phyloP scores from a whole-genome alignment of 1,140 invertebrate genomes.

The Brachionus calyciflorus region DNA sequence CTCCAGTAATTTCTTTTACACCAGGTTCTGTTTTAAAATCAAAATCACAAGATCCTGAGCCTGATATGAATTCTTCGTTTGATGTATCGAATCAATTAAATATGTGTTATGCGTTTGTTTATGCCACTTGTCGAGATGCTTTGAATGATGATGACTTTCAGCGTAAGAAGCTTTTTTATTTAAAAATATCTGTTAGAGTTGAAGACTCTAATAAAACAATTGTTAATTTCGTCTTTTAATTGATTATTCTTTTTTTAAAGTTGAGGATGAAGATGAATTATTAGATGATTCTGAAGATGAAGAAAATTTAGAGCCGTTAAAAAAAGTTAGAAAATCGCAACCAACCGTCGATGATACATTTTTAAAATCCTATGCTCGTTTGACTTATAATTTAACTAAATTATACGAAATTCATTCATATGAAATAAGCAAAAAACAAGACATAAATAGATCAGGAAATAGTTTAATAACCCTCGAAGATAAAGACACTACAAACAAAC shows the following conservation, averaged over 20 bases:
- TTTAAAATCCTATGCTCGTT: neutral
- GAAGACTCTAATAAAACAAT: neutral
- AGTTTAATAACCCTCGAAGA: neutral
- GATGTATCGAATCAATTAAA: conserved; percentile 21
- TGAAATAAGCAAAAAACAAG: neutral
- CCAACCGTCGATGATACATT: conserved; percentile 1
- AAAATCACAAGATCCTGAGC: neutral
- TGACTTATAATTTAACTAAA: conserved; percentile 14
- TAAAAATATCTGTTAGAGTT: too few relatives aligned
- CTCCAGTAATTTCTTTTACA: conserved; percentile 5
- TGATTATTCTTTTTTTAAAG: conserved; percentile 10
- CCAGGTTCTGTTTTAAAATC: neutral
- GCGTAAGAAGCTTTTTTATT: neutral
- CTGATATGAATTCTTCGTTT: neutral
- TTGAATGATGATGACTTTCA: conserved; percentile 40
- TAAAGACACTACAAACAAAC: neutral
- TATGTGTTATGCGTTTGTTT: conserved; percentile 21
- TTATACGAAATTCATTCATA: neutral
- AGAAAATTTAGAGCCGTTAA: neutral
- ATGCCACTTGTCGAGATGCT: conserved; percentile 9
- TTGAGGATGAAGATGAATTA: conserved; percentile 28
- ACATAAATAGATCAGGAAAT: neutral
- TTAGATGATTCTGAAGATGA: conserved; percentile 8
- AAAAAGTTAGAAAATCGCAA: neutral
- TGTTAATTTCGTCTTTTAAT: too few relatives aligned